A percentile compares a stretch with the other conserved stretches of the same genome.
Evolutionary conservation across 2,113 vertebrate species (phyloP).

Genomic region (Cynopterus brachyotis): DNA sequence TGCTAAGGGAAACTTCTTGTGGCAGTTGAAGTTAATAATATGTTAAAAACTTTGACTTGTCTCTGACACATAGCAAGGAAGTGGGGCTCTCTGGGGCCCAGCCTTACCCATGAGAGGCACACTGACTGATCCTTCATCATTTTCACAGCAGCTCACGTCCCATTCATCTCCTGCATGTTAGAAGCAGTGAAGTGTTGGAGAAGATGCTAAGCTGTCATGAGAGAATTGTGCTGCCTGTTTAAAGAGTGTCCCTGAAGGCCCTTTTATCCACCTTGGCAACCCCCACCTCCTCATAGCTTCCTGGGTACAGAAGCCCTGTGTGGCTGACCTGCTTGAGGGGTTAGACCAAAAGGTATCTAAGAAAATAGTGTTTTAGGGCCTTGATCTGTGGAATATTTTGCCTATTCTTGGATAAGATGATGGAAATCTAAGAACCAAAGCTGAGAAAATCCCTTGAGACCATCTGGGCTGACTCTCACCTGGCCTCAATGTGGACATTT

Average conservation of each 20-base stretch:
- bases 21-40: neutral
- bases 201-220: slow-evolving; percentile 44
- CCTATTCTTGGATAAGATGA: neutral
- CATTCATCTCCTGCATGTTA: neutral
- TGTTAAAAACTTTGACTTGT: neutral
- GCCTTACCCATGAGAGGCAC: neutral
- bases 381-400: neutral
- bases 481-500: neutral
- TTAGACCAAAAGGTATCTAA: neutral
- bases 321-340: neutral
- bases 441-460: neutral
- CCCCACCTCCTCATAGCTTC: neutral
- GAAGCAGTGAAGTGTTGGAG: slow-evolving; percentile 14
- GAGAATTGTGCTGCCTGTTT: slow-evolving; percentile 19
- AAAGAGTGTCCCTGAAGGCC: neutral
- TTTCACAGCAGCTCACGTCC: neutral
- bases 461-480: neutral
- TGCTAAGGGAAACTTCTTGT: slow-evolving; percentile 12
- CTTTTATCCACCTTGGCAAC: neutral
- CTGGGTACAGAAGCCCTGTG: neutral
- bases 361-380: slow-evolving; percentile 5
- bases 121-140: neutral
- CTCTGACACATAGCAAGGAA: neutral
- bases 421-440: slow-evolving; percentile 24
- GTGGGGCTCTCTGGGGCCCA: neutral